Conservation (phyloP, 1,140 invertebrate species). For the Diabrotica undecimpunctata region DNA sequence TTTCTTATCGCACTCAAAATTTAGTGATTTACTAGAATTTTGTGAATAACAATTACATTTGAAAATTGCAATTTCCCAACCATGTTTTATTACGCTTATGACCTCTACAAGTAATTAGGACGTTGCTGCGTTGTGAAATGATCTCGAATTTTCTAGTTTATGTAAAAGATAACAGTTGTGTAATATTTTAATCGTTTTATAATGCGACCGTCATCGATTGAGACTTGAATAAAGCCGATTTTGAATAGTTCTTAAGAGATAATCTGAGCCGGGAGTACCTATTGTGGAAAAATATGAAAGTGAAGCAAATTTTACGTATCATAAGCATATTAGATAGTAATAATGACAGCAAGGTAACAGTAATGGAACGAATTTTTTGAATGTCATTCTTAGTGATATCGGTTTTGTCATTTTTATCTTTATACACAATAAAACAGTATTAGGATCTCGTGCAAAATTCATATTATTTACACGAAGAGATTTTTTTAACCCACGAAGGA, state of each 20-base stretch:
- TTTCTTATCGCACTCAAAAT: no score
- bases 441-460: no score
- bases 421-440: background rate
- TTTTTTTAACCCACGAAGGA: no score
- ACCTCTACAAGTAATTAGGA: background rate
- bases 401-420: background rate
- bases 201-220: background rate
- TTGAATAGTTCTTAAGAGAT: background rate
- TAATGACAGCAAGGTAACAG: background rate
- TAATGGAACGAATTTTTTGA: background rate
- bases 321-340: slow-evolving; percentile 3
- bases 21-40: no score
- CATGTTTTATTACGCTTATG: background rate
- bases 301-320: slow-evolving; percentile 1
- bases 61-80: no score
- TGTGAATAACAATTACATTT: no score
- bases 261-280: background rate
- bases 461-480: no score
- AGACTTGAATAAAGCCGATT: background rate
- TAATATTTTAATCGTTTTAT: background rate
- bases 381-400: background rate
- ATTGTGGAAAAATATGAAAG: background rate
- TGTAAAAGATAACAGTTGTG: no score
- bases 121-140: background rate
- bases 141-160: background rate